Evolutionary conservation across 2,888 invertebrate species (phyloP).

Genomic region (Tipula helvola): DNA sequence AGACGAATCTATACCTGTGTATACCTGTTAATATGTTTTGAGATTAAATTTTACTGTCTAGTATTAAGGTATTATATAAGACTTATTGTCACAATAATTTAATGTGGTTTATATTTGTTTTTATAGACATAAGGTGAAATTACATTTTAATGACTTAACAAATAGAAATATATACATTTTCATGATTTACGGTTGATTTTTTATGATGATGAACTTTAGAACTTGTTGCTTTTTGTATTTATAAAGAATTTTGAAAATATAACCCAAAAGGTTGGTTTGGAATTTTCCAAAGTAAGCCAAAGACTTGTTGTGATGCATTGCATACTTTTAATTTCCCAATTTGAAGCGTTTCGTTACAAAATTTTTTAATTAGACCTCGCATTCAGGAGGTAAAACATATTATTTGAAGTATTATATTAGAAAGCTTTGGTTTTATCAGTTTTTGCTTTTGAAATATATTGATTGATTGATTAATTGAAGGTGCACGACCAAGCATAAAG

Average conservation of each 20-base stretch:
- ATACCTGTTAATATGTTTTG: background rate
- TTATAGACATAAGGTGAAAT: background rate
- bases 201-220: background rate
- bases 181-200: background rate
- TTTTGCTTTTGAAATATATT: too few relatives aligned
- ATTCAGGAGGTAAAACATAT: too few relatives aligned
- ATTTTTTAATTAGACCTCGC: too few relatives aligned
- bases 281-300: too few relatives aligned
- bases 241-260: too few relatives aligned
- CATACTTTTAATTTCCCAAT: too few relatives aligned
- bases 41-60: background rate
- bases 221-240: background rate
- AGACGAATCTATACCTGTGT: background rate
- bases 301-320: background rate
- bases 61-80: background rate
- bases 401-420: too few relatives aligned
- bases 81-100: background rate
- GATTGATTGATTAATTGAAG: too few relatives aligned
- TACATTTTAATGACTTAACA: background rate
- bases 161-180: background rate
- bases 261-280: too few relatives aligned
- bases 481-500: too few relatives aligned
- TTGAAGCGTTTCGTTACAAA: too few relatives aligned
- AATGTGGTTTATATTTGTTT: background rate
- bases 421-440: too few relatives aligned